Conservation (phyloP, 1,140 invertebrate genomes). For the Bombyx mori region DNA sequence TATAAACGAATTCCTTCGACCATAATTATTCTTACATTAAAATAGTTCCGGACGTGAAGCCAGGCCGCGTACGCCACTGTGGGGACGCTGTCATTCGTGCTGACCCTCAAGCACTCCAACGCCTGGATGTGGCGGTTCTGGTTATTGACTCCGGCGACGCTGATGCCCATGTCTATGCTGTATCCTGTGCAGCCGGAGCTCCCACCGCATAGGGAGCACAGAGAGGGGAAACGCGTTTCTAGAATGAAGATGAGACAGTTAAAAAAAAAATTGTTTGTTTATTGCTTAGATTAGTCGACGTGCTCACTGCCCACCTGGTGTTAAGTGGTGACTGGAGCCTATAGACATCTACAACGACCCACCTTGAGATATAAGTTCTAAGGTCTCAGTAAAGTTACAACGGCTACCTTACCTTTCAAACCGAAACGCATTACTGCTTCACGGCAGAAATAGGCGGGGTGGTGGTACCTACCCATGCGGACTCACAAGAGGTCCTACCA, state of each 20-base stretch:
- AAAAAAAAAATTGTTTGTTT: background rate
- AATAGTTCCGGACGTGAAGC: conserved; percentile 66
- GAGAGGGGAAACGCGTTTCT: conserved; percentile 44
- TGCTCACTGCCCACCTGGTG: too few species aligned
- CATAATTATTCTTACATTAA: conserved; percentile 49
- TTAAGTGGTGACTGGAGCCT: too few species aligned
- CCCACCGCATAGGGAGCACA: conserved; percentile 50
- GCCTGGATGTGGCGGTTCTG: conserved; percentile 75
- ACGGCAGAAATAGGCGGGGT: too few species aligned
- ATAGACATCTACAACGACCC: too few species aligned
- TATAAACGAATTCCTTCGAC: too few species aligned
- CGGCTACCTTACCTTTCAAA: too few species aligned
- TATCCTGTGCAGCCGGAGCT: conserved; percentile 34
- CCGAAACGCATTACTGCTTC: too few species aligned
- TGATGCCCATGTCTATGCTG: conserved; percentile 36
- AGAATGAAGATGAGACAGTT: background rate
- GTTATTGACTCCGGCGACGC: conserved; percentile 24
- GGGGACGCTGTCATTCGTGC: conserved; percentile 48
- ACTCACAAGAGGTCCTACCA: too few species aligned
- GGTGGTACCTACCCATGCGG: too few species aligned
- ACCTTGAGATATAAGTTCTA: too few species aligned
- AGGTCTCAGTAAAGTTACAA: too few species aligned
- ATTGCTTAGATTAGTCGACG: too few species aligned
- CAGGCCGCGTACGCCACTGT: conserved; percentile 76
- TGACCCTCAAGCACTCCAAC: conserved; percentile 74